Conservation (phyloP, 2,113 vertebrate species). For the Podarcis muralis region DNA sequence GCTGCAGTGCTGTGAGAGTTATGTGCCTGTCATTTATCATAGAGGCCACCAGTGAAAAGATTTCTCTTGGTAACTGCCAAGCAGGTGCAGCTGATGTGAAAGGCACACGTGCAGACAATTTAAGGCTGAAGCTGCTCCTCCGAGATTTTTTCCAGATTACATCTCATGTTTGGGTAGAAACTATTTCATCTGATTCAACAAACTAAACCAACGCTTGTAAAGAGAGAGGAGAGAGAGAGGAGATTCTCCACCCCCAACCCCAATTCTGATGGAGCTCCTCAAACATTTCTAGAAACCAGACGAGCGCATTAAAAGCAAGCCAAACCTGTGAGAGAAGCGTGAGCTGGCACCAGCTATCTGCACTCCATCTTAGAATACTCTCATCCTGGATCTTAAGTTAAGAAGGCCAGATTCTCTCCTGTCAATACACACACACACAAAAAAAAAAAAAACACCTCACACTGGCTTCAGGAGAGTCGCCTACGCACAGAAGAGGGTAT, state of each 20-base stretch:
- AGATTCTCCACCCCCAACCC: background rate
- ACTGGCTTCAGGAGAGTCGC: background rate
- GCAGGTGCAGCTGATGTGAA: conserved; percentile 24
- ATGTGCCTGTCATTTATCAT: background rate
- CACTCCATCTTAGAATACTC: conserved; percentile 4
- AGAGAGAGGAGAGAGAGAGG: background rate
- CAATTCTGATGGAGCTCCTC: conserved; percentile 21
- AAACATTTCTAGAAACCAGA: conserved; percentile 13
- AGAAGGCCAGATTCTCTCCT: conserved; percentile 3
- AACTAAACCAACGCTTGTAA: background rate
- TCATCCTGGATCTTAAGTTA: conserved; percentile 19
- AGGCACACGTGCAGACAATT: background rate
- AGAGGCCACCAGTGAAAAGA: background rate
- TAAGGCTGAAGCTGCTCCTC: conserved; percentile 25
- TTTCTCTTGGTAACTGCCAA: conserved; percentile 25
- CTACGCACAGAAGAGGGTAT: background rate
- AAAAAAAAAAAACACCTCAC: too few species aligned
- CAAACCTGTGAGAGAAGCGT: background rate
- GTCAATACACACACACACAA: background rate
- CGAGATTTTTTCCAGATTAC: conserved; percentile 21
- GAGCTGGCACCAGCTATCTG: conserved; percentile 30
- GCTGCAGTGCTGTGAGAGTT: background rate
- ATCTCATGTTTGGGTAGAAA: conserved; percentile 23
- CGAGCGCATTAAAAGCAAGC: background rate
- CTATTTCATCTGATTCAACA: conserved; percentile 9